Conservation (phyloP, 1,140 invertebrate species). For the Anthonomus grandis region DNA sequence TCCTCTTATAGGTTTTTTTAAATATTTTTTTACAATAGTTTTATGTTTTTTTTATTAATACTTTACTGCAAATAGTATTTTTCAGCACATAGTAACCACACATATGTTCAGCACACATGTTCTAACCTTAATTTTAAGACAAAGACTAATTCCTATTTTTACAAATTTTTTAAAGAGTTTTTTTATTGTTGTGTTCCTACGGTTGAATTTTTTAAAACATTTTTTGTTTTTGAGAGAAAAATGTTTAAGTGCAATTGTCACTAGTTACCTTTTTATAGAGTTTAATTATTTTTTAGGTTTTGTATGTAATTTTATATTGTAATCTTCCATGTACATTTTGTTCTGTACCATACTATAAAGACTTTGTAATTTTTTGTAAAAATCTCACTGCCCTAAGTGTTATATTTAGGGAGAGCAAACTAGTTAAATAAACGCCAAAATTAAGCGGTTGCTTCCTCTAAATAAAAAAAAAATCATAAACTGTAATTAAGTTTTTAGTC, state of each 20-base stretch:
- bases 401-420: no score
- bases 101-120: conserved; percentile 3
- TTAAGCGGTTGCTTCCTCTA: background rate
- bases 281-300: background rate
- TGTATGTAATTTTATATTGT: background rate
- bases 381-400: background rate
- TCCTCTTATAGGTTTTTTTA: conserved; percentile 16
- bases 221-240: conserved; percentile 6
- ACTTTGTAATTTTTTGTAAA: background rate
- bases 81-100: conserved; percentile 10
- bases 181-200: conserved; percentile 21
- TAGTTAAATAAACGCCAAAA: no score
- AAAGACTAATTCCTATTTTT: conserved; percentile 7
- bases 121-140: conserved; percentile 19
- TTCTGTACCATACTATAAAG: background rate
- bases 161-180: background rate
- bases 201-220: conserved; percentile 11
- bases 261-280: conserved; percentile 21
- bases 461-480: background rate
- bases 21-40: conserved; percentile 1
- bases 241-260: conserved; percentile 21
- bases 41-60: conserved; percentile 4
- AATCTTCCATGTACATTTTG: background rate
- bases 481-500: conserved; percentile 34
- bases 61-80: conserved; percentile 1